Conservation (phyloP, 2,797 vertebrate species). For the Schizothorax lantsangensis region DNA sequence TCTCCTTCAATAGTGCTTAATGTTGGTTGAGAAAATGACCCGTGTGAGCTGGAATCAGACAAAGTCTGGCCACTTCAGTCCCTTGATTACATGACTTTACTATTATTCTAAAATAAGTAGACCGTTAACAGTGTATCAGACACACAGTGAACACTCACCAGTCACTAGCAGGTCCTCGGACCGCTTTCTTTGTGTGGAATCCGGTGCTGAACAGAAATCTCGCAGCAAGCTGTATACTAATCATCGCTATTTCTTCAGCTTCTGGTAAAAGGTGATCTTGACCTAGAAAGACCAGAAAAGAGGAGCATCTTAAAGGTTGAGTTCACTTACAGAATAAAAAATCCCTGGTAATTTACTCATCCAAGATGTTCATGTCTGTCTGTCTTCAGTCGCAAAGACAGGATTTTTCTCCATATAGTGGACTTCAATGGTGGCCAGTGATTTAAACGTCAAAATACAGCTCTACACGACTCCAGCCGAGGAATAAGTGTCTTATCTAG, state of each 20-base stretch:
- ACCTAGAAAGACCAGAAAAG: conserved; percentile 72
- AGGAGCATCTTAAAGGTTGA: neutral
- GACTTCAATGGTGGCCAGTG: too few relatives aligned
- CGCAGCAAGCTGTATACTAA: conserved; percentile 98
- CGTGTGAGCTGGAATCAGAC: neutral
- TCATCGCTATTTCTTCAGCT: conserved; percentile 99
- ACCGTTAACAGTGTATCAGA: neutral
- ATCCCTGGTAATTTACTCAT: neutral
- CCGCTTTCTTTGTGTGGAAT: conserved; percentile 99
- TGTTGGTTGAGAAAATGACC: neutral
- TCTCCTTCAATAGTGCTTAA: neutral
- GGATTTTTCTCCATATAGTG: neutral
- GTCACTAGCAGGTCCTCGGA: conserved; percentile 96
- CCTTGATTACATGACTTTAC: neutral
- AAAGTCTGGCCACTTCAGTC: neutral
- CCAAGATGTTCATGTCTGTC: neutral
- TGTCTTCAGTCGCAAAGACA: neutral
- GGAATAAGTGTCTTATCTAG: too few relatives aligned
- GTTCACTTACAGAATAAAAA: neutral
- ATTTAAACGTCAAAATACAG: too few relatives aligned
- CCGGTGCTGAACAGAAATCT: conserved; percentile 98
- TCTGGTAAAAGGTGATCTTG: conserved; percentile 98
- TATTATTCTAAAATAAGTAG: neutral
- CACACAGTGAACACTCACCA: conserved; percentile 79
- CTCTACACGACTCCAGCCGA: too few relatives aligned